Base-by-base conservation (phyloP, 2,113 vertebrate genomes). In the Epinephelus fuscoguttatus region DNA sequence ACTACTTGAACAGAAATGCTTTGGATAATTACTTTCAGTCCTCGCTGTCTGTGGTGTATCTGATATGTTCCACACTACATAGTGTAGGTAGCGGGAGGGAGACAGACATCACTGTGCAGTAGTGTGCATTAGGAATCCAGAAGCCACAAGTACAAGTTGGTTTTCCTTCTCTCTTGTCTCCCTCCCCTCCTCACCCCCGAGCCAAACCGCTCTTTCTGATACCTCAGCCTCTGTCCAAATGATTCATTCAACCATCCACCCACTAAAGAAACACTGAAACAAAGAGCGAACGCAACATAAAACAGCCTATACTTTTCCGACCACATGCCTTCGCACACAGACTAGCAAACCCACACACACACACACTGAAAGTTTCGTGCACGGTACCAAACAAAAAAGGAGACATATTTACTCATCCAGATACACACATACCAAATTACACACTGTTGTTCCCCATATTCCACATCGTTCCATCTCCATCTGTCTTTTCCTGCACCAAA, bases 111-210 rank as follows among this genome's bases (percentile, higher is more conserved):
- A 52, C 82, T 42, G 73, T 52, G 75, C 86, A 82, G 84, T 81
- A 70, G 86, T 66, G 80, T 64, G 71, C 84, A 61, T 82, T 52
- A 67, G 78, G 79, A 87, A 75, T 91, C 78, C 88, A 92, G 84
- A 89, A 89, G 68, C 88, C 92, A 88, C 92, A 93, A 90, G 90
- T 89, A 91, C 90, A 92, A 86, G 88, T 88, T 89, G 85, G 84
- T 84, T 92, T 91, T 89, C 86, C 88, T 76, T 91, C 80, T 61
- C 75, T 81, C 78, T 80, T 70, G 33, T 50, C 80, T 25, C 42
- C 75, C 50, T 70, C 47, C 67, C 75, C 61, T 33, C 77, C 63
- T 45, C 61, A 14, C 66, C 78, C 80, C 62, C 21, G 12, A 74
- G 84, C 91, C 90, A 89, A 91, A 92, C 91, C 91, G 18, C 89